Base-by-base conservation (phyloP, 2,888 invertebrate genomes). In the Coelogynopora nodosa region DNA sequence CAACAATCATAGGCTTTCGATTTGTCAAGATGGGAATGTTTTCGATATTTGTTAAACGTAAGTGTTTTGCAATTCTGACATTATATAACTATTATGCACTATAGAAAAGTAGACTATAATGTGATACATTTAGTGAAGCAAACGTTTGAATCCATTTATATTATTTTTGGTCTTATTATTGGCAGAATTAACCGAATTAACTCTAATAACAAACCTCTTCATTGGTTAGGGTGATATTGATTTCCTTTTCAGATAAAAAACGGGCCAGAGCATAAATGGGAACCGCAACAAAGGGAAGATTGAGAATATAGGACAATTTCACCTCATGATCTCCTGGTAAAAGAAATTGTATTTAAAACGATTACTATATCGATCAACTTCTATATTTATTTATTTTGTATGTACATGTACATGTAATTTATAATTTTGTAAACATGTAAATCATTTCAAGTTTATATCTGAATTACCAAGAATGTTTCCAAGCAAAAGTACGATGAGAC, bases 401-500 rank as follows among this genome's bases (percentile, higher is more conserved):
- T n/a, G n/a, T n/a, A n/a, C n/a, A n/a, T n/a, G n/a, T n/a, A n/a
- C n/a, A n/a, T n/a, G n/a, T n/a, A n/a, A n/a, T n/a, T n/a, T n/a
- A n/a, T n/a, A n/a, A n/a, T n/a, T n/a, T n/a, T n/a, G n/a, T n/a
- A n/a, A n/a, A n/a, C n/a, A n/a, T n/a, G n/a, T n/a, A n/a, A n/a
- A n/a, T n/a, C n/a, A n/a, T n/a, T n/a, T n/a, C n/a, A n/a, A n/a
- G n/a, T n/a, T n/a, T n/a, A n/a, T n/a, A n/a, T n/a, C n/a, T n/a
- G n/a, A n/a, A n/a, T 90, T 89, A 0, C 92, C 91, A 86, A 89
- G 88, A 0, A 90, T 84, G 87, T 89, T 90, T 30, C 91, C 92
- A 26, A 89, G 89, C 83, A 91, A 87, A 28, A 91, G 89, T 2
- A 91, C 91, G 30, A 91, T 88, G 89, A 91, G 89, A 87, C 91